Base-by-base conservation (phyloP, 2,888 invertebrate species). In the Monochamus alternatus region DNA sequence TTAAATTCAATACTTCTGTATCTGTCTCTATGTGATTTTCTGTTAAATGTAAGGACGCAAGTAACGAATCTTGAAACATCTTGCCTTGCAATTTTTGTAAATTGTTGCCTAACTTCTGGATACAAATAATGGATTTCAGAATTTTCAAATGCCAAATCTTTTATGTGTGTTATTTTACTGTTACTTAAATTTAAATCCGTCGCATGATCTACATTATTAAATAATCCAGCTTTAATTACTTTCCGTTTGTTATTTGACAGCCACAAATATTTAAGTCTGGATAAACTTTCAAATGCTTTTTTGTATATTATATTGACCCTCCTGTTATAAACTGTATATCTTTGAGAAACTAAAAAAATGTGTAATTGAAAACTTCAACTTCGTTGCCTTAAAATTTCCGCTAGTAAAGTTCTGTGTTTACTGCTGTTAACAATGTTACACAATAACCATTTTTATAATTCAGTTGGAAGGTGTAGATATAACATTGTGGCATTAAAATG, bases 211-310 rank as follows among this genome's bases (percentile, higher is more conserved):
- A 66, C 12, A 51, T 66, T 30, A 52, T 12, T 66, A 31, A 66
- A 66, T n/a, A 66, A 31, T 22, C 52, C 52, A 0, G 65, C 32
- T 31, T 66, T n/a, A 12, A 66, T 31, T 66, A 51, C 52, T n/a
- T 22, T 31, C 30, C 51, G n/a, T 8, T 66, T 66, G 12, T 66
- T 66, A 12, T 52, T 10, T 8, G 51, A 31, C 14, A 66, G 31
- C 10, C 9, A 22, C 10, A 66, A 3, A 3, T 8, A 22, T 4
- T 31, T n/a, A 8, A 66, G 30, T 31, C 31, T 31, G 8, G 65
- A 30, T 30, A 52, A n/a, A 3, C 31, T 32, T 3, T 51, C 52
- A 31, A 66, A 66, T 44, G 47, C 52, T 1, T 51, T 51, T 52
- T 31, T n/a, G n/a, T n/a, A n/a, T n/a, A n/a, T n/a, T n/a, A n/a